Base-by-base conservation (phyloP, 2,797 vertebrate species). In the Chromobotia macracanthus region DNA sequence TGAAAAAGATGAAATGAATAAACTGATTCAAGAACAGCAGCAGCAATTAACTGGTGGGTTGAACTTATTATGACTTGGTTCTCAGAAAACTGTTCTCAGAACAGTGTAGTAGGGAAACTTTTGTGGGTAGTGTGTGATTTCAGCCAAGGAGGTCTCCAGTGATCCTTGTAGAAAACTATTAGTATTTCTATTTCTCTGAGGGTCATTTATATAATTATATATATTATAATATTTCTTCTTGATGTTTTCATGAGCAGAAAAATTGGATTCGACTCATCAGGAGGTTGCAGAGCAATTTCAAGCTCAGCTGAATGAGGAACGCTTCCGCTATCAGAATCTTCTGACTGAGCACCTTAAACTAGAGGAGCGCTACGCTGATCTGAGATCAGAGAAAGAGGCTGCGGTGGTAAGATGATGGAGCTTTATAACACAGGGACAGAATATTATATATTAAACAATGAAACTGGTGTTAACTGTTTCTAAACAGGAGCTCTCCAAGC, bases 281-380 rank as follows among this genome's bases (percentile, higher is more conserved):
- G 94, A 95, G 85, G 92, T 94, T 89, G 94, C 92, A 0, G 94
- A 95, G 82, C 94, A 94, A 77, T 86, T 98, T 75, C 94, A 97
- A 87, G 92, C 93, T 0, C 95, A 96, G 65, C 90, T 99, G 82
- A 93, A 92, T 0, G 97, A 97, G 35, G 97, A 98, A 63, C 92
- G 96, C 19, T 87, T 94, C 21, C 94, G 95, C 75, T 98, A 98
- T 86, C 97, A 99, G 90, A 96, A 92, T 89, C 95, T 99, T 69
- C 94, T 99, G 80, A 95, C 95, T 79, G 96, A 98, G 83, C 95
- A 97, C 88, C 94, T 95, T 86, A 93, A 95, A 63, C 89, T 99
- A 72, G 96, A 99, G 89, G 95, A 96, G 82, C 93, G 91, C 0
- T 95, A 97, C 0, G 94, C 91, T 70, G 95, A 97, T 75, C 91